phyloP scores from a whole-genome alignment of 2,888 invertebrate genomes.

The Ophion slaviceki region DNA sequence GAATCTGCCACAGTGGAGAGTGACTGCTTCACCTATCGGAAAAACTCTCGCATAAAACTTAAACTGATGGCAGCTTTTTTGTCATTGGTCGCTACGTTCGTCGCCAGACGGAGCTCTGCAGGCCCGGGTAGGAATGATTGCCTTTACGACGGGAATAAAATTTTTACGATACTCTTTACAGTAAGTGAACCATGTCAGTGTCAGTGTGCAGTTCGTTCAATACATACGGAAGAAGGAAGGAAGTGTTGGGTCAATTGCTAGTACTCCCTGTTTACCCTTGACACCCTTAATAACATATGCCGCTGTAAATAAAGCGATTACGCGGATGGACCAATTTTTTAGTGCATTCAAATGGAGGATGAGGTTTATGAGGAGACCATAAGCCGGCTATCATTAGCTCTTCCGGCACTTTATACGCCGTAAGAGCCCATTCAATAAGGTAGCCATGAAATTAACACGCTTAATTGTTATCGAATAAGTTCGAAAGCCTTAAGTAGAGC shows the following conservation, averaged over 20 bases:
- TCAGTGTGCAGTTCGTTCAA: background rate
- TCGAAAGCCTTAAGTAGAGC: too few relatives aligned
- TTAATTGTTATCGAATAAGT: too few relatives aligned
- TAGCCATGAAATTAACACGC: too few relatives aligned
- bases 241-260: background rate
- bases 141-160: constrained; percentile 25
- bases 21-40: too few relatives aligned
- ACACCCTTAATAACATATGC: too few relatives aligned
- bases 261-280: background rate
- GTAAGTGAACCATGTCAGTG: background rate
- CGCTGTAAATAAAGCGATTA: too few relatives aligned
- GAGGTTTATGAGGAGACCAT: too few relatives aligned
- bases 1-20: background rate
- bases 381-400: too few relatives aligned
- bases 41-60: too few relatives aligned
- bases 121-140: background rate
- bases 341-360: background rate
- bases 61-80: background rate
- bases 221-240: background rate
- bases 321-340: too few relatives aligned
- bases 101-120: background rate
- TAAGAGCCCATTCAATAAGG: too few relatives aligned
- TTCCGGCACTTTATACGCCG: too few relatives aligned
- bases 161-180: background rate
- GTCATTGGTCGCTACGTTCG: background rate